A percentile compares a stretch with the other conserved stretches of the same genome.
phyloP scores from a whole-genome alignment of 1,140 invertebrate genomes.

The Trichomalopsis sarcophagae region DNA sequence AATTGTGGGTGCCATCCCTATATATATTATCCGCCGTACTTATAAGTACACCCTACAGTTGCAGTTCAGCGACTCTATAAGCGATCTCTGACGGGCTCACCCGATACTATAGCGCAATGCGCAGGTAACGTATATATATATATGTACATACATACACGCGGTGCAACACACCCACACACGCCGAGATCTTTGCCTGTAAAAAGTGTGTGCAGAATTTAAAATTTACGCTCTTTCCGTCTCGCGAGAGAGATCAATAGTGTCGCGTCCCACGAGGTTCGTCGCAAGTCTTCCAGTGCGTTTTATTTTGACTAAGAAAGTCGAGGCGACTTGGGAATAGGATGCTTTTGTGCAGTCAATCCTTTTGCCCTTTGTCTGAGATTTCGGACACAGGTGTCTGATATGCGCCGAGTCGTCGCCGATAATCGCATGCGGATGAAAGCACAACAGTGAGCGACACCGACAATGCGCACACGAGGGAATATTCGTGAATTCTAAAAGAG shows the following conservation, averaged over 20 bases:
- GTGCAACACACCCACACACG: not conserved
- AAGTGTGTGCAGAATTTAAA: not conserved
- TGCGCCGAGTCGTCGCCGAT: too few species aligned
- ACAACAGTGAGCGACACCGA: not conserved
- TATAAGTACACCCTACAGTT: too few species aligned
- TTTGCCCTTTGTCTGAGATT: not conserved
- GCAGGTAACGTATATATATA: not conserved
- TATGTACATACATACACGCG: not conserved
- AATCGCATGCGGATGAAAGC: too few species aligned
- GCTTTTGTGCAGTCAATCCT: not conserved
- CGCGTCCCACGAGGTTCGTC: not conserved
- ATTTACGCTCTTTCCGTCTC: not conserved
- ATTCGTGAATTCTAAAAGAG: not conserved
- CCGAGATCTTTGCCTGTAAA: not conserved
- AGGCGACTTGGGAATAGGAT: not conserved
- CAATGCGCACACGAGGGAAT: not conserved
- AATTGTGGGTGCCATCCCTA: too few species aligned
- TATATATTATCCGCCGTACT: too few species aligned
- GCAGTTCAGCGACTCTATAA: too few species aligned
- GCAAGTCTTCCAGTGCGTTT: not conserved
- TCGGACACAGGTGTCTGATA: not conserved
- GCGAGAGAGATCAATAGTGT: not conserved
- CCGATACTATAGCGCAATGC: too few species aligned
- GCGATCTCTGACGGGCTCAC: too few species aligned
- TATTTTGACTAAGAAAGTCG: too few species aligned